A percentile compares a stretch with the other conserved stretches of the same genome.
These are phyloP conservation scores for Teleogryllus oceanicus DNA, from an alignment of 2,888 invertebrate genomes.

Conservation along the genomic window DNA sequence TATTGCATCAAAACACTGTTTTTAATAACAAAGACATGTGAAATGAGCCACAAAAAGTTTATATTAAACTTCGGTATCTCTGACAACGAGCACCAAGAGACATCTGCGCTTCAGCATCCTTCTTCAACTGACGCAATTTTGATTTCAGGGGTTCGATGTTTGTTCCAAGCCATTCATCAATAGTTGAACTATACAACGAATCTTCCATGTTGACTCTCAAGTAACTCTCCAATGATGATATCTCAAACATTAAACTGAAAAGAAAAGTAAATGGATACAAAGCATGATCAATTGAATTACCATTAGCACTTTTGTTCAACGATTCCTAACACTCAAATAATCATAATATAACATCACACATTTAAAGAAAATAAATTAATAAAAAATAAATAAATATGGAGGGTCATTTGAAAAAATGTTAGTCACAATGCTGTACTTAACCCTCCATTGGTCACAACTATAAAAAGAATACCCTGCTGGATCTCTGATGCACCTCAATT, in stretches of 20 bases:
- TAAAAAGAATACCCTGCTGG: no score
- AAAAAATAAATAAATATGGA: no score
- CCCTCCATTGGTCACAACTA: no score
- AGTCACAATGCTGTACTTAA: no score
- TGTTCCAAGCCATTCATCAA: conserved; percentile 60
- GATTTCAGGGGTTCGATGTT: conserved; percentile 54
- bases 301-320: no score
- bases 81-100: conserved; percentile 48
- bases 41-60: not conserved
- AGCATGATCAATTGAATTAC: no score
- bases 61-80: not conserved
- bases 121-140: conserved; percentile 52
- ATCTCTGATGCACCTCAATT: no score
- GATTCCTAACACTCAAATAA: no score
- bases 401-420: no score
- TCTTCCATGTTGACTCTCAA: conserved; percentile 53
- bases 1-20: not conserved
- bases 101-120: conserved; percentile 54
- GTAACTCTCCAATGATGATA: conserved; percentile 54
- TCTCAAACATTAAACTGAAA: conserved; percentile 53
- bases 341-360: no score
- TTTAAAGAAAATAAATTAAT: no score
- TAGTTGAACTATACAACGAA: conserved; percentile 56
- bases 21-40: not conserved
- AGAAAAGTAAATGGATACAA: not conserved